Conservation (phyloP, 2,797 vertebrate species). For the Tragopan temminckii region DNA sequence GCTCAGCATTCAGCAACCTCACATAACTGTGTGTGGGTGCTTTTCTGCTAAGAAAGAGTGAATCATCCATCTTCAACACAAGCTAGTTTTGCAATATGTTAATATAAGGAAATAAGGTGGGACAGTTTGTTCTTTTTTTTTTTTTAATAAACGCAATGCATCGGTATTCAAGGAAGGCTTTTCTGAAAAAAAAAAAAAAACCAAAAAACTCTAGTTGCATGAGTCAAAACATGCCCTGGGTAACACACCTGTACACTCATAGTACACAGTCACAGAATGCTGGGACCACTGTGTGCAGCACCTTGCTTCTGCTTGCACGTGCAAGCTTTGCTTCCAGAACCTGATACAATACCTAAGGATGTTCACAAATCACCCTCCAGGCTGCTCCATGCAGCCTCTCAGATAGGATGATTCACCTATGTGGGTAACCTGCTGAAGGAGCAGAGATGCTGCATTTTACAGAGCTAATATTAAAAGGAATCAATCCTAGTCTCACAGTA, state of each 20-base stretch:
- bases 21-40: neutral
- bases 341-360: neutral
- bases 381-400: neutral
- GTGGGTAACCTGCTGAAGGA: neutral
- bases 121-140: neutral
- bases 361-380: neutral
- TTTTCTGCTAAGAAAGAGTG: neutral
- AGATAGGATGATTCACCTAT: neutral
- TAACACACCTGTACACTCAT: neutral
- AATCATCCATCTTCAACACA: neutral
- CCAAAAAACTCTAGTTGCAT: too few relatives aligned
- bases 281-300: neutral
- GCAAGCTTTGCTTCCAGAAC: neutral
- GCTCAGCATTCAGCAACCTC: neutral
- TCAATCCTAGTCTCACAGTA: neutral
- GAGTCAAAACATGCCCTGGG: neutral
- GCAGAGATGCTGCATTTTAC: neutral
- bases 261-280: neutral
- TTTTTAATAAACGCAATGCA: neutral
- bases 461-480: neutral
- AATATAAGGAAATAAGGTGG: neutral
- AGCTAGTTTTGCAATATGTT: neutral
- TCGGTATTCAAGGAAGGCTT: neutral
- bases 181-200: too few relatives aligned
- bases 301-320: accelerated